Base-by-base conservation (phyloP, 2,113 vertebrate species). In the Fulmarus glacialis region DNA sequence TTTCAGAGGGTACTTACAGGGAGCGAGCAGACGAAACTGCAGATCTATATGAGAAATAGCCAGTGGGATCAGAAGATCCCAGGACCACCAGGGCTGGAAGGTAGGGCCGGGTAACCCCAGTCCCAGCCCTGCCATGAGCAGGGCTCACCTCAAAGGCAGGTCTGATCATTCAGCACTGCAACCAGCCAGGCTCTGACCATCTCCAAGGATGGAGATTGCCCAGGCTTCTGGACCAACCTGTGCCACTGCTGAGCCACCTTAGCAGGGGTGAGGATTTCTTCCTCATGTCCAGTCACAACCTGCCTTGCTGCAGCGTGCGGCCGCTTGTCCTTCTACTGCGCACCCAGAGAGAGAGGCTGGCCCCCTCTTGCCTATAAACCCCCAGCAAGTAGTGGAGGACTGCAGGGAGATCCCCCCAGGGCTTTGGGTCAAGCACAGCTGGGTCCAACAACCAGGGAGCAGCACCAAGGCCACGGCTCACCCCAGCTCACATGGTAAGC, bases 31-130 rank as follows among this genome's bases (percentile, higher is more conserved):
- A 11, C 55, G 23, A 68, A 83, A 70, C 3, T 32, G 32, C 8
- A 26, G 27, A 58, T 34, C 63, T 34, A 2, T 8, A 12, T 4
- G 4, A 77, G 11, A 74, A 90, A 50, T 13, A 56, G 38, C 19
- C 20, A 11, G 13, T 2, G 1, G 30, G 14, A 60, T 73, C 59
- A 70, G 55, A 92, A 53, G 36, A 62, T 36, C 23, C 16, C 24
- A 63, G 19, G 27, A 63, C 8, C 13, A n/a, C 8, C 1, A 11
- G 12, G 10, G 24, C 26, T 72, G 11, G 13, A 79, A 79, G 15
- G 2, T 3, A 12, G 15, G 10, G 22, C 5, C 1, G 0, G 11
- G 8, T 55, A 15, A 32, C 19, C 24, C 22, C n/a, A 34, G 14
- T 16, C 21, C 27, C 52, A 83, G 56, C 30, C 59, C 38, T 67